Evolutionary conservation across 2,888 invertebrate species (phyloP).

Genomic region (Latheticus oryzae): DNA sequence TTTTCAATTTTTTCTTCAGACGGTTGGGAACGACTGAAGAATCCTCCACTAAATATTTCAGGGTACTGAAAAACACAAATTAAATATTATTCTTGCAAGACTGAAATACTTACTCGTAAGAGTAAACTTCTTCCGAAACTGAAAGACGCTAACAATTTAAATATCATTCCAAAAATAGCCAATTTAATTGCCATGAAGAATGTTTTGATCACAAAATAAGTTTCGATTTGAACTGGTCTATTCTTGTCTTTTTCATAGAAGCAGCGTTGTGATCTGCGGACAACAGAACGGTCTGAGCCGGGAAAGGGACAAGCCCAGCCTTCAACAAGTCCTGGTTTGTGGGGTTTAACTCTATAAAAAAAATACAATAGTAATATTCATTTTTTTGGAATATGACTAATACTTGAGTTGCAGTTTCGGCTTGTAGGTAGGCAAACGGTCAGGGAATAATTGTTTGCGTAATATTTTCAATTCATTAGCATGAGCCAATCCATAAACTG

Average conservation of each 20-base stretch:
- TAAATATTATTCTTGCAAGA: neutral
- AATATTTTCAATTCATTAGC: constrained; percentile 73
- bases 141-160: constrained; percentile 66
- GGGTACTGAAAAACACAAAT: constrained; percentile 47
- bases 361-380: too few species aligned
- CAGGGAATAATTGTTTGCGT: constrained; percentile 73
- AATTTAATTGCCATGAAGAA: constrained; percentile 67
- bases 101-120: constrained; percentile 57
- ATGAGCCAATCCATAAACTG: constrained; percentile 81
- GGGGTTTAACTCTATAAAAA: constrained; percentile 48
- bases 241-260: constrained; percentile 75
- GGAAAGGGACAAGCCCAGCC: constrained; percentile 72
- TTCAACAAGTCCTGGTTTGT: constrained; percentile 45
- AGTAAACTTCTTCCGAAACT: constrained; percentile 74
- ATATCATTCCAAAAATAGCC: constrained; percentile 71
- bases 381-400: too few species aligned
- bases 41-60: constrained; percentile 66
- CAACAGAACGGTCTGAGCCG: constrained; percentile 85
- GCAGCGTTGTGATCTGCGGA: constrained; percentile 83
- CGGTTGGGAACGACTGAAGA: constrained; percentile 76
- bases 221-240: constrained; percentile 82
- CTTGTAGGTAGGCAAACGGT: constrained; percentile 72
- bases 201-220: constrained; percentile 72
- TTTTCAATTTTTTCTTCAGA: constrained; percentile 71
- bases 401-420: constrained; percentile 64